Conservation (phyloP, 2,113 vertebrate species). For the Rhombomys opimus region DNA sequence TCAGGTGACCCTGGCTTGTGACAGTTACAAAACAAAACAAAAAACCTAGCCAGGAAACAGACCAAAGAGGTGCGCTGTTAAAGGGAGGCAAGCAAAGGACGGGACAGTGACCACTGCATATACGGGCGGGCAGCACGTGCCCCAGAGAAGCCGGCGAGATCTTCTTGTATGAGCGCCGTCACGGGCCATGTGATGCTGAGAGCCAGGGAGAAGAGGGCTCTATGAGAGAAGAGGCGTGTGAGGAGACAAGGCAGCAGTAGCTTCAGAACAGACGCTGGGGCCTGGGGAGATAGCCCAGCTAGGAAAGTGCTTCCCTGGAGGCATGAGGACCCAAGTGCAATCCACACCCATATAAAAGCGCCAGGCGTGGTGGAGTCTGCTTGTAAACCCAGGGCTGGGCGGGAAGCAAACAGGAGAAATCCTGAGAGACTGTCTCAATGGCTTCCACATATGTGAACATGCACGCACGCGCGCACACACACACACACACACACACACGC, state of each 20-base stretch:
- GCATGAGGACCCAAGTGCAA: neutral
- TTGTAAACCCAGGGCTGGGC: neutral
- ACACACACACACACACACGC: neutral
- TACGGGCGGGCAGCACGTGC: neutral
- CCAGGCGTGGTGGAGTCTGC: neutral
- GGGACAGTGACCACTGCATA: neutral
- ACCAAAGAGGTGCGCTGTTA: neutral
- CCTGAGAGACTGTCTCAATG: neutral
- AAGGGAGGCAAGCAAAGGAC: neutral
- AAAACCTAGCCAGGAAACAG: neutral
- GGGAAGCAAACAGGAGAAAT: neutral
- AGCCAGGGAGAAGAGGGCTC: slow-evolving; percentile 3
- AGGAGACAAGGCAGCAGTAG: neutral
- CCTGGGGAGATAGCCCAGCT: neutral
- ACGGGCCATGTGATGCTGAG: slow-evolving; percentile 18
- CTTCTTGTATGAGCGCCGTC: neutral
- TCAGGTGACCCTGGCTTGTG: neutral
- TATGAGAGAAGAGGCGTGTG: neutral
- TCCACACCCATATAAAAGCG: neutral
- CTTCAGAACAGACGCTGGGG: neutral
- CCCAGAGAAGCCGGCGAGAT: neutral
- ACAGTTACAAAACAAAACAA: neutral
- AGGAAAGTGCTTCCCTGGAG: neutral
- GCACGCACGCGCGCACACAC: neutral
- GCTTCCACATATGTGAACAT: neutral